Percentiles rank a stretch among this genome's conserved stretches.
Conservation (phyloP, 2,113 vertebrate genomes). For the Pogonocichla stellata region DNA sequence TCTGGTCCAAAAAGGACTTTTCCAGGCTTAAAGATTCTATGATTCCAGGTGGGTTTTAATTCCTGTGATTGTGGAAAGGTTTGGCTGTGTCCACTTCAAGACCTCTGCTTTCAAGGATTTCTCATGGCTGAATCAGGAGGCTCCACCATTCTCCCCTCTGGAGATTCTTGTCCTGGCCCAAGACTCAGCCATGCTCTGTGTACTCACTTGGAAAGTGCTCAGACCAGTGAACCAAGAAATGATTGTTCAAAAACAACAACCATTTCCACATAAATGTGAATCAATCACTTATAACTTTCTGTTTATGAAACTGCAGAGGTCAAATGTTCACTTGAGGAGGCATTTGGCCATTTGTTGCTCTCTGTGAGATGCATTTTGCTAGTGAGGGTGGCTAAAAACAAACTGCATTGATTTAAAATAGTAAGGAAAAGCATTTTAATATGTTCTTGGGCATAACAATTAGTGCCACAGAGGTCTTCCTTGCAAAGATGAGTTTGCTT, state of each 20-base stretch:
- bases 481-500: neutral
- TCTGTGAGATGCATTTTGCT: neutral
- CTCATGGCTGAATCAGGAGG: accelerated
- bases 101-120: neutral
- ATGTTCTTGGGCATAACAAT: neutral
- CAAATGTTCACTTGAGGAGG: neutral
- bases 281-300: neutral
- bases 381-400: neutral
- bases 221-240: neutral
- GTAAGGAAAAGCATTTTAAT: neutral
- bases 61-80: neutral
- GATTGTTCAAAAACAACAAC: neutral
- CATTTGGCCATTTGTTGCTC: neutral
- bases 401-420: neutral
- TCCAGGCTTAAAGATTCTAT: neutral
- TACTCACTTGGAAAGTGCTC: neutral
- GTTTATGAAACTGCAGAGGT: neutral
- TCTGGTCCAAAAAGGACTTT: neutral
- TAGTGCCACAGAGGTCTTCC: neutral
- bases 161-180: neutral
- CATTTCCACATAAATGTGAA: neutral
- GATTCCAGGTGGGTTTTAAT: neutral
- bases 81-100: neutral
- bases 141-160: accelerated
- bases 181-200: neutral